These are phyloP conservation scores for Sitodiplosis mosellana DNA, from an alignment of 1,140 invertebrate species.

Conservation along the genomic window DNA sequence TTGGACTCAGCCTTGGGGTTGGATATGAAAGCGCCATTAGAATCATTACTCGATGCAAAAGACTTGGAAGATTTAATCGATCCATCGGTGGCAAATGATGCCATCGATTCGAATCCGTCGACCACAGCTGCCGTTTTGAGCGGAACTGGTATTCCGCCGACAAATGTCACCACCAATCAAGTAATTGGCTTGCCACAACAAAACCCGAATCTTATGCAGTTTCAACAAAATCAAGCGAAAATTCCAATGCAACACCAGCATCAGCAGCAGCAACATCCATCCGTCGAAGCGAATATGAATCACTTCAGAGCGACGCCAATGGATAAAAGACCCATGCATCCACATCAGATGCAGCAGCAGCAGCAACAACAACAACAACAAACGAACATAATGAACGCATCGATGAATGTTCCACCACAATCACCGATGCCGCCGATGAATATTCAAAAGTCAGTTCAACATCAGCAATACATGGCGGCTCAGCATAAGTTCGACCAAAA, in stretches of 20 bases:
- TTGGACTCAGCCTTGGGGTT: constrained; percentile 29
- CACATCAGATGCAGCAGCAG: constrained; percentile 7
- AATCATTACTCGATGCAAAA: constrained; percentile 24
- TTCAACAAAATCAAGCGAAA: neutral
- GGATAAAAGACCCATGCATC: constrained; percentile 9
- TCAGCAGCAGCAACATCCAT: constrained; percentile 11
- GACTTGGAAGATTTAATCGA: constrained; percentile 23
- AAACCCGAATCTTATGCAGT: neutral
- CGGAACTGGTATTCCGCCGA: neutral
- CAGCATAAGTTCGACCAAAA: no score
- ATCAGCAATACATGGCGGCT: constrained; percentile 5
- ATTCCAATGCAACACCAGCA: constrained; percentile 10
- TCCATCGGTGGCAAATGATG: constrained; percentile 4
- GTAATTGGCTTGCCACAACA: constrained; percentile 1
- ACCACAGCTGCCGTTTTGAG: neutral
- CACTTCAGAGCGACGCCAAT: constrained; percentile 7
- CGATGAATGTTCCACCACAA: neutral
- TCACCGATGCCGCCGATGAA: constrained; percentile 1
- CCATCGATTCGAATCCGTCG: neutral
- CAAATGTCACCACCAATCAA: constrained; percentile 2
- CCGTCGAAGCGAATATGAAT: constrained; percentile 4
- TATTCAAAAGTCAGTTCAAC: constrained; percentile 7
- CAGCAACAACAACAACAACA: constrained; percentile 4
- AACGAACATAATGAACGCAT: neutral
- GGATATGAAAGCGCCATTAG: constrained; percentile 26